Evolutionary conservation across 2,888 invertebrate species (phyloP).

Genomic region (Phyllotreta striolata): DNA sequence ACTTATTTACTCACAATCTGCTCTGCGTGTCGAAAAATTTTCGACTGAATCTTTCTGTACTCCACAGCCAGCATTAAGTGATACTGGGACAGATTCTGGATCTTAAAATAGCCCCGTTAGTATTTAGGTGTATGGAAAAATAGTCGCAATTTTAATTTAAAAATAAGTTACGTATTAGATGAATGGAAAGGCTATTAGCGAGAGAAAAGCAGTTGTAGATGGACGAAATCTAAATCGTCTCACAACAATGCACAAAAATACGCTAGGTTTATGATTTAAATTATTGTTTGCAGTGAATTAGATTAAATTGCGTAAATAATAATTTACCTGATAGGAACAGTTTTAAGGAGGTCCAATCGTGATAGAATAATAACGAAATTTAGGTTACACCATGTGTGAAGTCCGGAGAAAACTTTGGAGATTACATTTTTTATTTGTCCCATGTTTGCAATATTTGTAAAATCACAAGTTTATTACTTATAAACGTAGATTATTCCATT

Average conservation of each 20-base stretch:
- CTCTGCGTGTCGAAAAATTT: neutral
- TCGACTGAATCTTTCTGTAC: neutral
- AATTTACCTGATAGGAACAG: neutral
- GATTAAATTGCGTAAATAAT: neutral
- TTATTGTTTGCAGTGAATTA: neutral
- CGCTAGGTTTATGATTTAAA: neutral
- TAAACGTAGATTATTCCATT: too few species aligned
- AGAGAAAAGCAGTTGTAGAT: neutral
- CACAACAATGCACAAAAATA: neutral
- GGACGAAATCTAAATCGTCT: neutral
- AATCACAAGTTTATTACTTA: too few species aligned
- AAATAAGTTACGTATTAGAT: conserved; percentile 4
- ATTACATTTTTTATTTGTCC: too few species aligned
- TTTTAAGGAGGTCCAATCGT: neutral
- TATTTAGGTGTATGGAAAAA: conserved; percentile 11
- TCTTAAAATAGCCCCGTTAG: conserved; percentile 14
- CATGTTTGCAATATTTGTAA: too few species aligned
- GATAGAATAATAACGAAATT: too few species aligned
- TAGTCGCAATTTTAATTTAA: conserved; percentile 15
- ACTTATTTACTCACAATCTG: conserved; percentile 1
- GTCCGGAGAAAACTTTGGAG: too few species aligned
- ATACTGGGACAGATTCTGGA: conserved; percentile 13
- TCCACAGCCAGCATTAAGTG: neutral
- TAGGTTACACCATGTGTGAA: too few species aligned
- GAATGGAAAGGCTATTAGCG: neutral